These are phyloP conservation scores for Synanthedon andrenaeformis DNA, from an alignment of 2,888 invertebrate species.

Conservation along the genomic window DNA sequence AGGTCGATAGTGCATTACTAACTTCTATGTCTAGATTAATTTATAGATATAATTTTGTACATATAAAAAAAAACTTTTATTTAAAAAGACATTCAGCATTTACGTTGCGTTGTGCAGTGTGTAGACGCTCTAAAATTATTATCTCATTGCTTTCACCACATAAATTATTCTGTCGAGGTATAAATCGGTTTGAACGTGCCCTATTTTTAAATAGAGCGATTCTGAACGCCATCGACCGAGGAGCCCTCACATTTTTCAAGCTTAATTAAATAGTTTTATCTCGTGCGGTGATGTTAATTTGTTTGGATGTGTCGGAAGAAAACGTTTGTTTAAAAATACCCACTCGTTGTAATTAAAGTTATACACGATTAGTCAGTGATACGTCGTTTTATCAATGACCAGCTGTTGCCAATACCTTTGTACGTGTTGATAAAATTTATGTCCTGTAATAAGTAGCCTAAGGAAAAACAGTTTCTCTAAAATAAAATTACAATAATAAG, in stretches of 20 bases:
- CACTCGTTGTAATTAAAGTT: not conserved
- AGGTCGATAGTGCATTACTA: no score
- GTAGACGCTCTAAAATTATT: not conserved
- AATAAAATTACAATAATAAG: no score
- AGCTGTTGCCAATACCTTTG: no score
- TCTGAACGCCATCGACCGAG: conserved; percentile 1
- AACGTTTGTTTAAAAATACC: conserved; percentile 6
- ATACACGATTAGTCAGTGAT: no score
- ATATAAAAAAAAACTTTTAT: no score
- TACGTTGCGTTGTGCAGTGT: not conserved
- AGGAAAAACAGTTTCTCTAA: no score
- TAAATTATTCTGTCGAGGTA: conserved; percentile 5
- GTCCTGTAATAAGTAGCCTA: no score
- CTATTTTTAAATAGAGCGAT: conserved; percentile 4
- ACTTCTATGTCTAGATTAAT: no score
- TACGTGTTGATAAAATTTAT: no score
- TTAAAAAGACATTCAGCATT: no score
- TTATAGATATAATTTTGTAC: no score
- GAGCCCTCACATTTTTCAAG: conserved; percentile 23
- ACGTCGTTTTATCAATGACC: no score
- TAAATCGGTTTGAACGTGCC: conserved; percentile 6
- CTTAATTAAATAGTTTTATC: conserved; percentile 28
- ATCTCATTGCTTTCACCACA: conserved; percentile 2
- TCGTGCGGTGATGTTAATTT: conserved; percentile 16
- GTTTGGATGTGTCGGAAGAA: conserved; percentile 13